Evolutionary conservation across 2,113 vertebrate genomes (phyloP).

Genomic region (Anthoscopus minutus): DNA sequence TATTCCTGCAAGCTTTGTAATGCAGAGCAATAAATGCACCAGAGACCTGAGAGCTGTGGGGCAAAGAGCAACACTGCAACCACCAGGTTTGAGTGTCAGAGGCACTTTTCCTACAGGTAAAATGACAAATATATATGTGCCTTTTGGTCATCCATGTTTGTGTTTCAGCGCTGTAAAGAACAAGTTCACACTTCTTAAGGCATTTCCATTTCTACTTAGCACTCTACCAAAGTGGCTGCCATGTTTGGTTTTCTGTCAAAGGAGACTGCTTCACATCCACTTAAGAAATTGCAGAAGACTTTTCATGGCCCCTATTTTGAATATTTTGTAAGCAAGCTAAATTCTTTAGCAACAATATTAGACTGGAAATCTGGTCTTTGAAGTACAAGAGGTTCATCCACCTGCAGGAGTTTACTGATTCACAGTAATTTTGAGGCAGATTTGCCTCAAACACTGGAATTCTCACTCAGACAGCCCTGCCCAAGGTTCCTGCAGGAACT

Average conservation of each 20-base stretch:
- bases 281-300: neutral
- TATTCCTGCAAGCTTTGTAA: neutral
- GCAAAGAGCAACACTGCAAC: neutral
- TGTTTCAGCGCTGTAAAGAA: neutral
- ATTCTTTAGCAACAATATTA: neutral
- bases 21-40: accelerated
- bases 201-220: neutral
- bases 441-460: neutral
- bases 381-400: neutral
- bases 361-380: neutral
- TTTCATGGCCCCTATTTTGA: neutral
- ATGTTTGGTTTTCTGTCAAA: neutral
- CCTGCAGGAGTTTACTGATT: neutral
- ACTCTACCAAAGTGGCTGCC: neutral
- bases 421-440: neutral
- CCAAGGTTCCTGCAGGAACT: neutral
- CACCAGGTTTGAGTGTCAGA: neutral
- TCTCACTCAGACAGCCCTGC: neutral
- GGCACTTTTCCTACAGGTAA: neutral
- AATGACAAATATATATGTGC: accelerated
- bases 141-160: neutral
- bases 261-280: neutral
- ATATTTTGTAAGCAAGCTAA: neutral
- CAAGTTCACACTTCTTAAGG: neutral
- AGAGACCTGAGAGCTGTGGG: accelerated